Conservation (phyloP, 2,888 invertebrate species). For the Habrosyne pyritoides region DNA sequence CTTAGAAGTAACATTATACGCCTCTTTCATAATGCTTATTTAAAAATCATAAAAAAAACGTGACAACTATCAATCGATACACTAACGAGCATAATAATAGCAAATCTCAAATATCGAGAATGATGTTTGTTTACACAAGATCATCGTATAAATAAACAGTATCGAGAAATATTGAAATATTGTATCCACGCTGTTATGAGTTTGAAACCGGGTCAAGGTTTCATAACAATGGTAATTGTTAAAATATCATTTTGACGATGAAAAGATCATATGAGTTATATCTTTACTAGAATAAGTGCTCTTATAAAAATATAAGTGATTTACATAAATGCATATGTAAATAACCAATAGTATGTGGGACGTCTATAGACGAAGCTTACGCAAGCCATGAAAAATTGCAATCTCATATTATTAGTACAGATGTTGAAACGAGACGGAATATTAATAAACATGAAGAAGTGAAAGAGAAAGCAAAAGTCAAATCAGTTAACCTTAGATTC, state of each 20-base stretch:
- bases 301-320: conserved; percentile 11
- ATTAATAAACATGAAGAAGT: conserved; percentile 34
- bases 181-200: conserved; percentile 36
- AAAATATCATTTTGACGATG: conserved; percentile 58
- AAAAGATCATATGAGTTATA: conserved; percentile 31
- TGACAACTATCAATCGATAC: conserved; percentile 54
- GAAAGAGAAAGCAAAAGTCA: conserved; percentile 60
- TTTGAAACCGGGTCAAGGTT: conserved; percentile 65
- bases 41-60: conserved; percentile 40
- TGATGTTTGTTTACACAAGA: conserved; percentile 52
- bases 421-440: conserved; percentile 31
- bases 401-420: conserved; percentile 44
- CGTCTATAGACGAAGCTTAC: conserved; percentile 26
- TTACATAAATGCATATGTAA: not conserved
- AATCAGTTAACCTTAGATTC: conserved; percentile 75
- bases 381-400: conserved; percentile 44
- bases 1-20: not conserved
- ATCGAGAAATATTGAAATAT: conserved; percentile 48
- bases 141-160: conserved; percentile 61
- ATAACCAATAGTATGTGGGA: not conserved
- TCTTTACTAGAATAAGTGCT: conserved; percentile 17
- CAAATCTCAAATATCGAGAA: conserved; percentile 51
- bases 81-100: conserved; percentile 64
- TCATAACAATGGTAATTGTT: conserved; percentile 66
- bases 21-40: not conserved